phyloP scores from a whole-genome alignment of 2,797 vertebrate species.

The Astyanax mexicanus region DNA sequence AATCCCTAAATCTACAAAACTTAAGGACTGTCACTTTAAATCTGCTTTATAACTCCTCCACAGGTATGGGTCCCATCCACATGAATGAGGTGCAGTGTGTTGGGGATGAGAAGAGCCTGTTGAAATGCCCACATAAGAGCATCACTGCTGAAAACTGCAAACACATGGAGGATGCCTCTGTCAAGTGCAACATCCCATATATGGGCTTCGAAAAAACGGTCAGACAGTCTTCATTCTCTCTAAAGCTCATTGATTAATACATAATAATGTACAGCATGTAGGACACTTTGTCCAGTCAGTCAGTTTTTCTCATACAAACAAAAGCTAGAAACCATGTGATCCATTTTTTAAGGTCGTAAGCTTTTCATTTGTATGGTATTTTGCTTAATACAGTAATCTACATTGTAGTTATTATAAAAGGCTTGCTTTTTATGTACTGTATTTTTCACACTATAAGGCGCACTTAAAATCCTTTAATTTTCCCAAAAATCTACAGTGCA shows the following conservation, averaged over 20 bases:
- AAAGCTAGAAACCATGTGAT: slow-evolving; percentile 8
- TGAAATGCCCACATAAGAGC: slow-evolving; percentile 90
- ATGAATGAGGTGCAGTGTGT: slow-evolving; percentile 91
- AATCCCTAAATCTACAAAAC: too few relatives aligned
- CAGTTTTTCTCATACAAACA: neutral
- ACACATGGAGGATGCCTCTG: slow-evolving; percentile 85
- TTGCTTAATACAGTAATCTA: neutral
- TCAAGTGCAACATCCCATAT: slow-evolving; percentile 92
- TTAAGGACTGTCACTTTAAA: too few relatives aligned
- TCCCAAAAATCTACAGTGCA: too few relatives aligned
- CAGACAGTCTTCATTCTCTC: slow-evolving; percentile 60
- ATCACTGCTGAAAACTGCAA: slow-evolving; percentile 90
- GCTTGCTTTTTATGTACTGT: too few relatives aligned
- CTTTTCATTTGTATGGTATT: neutral
- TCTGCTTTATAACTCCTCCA: neutral
- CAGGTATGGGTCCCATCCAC: slow-evolving; percentile 93
- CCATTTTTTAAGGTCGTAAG: too few relatives aligned
- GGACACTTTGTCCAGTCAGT: neutral
- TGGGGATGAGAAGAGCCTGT: slow-evolving; percentile 87
- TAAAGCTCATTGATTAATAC: neutral
- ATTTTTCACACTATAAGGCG: too few relatives aligned
- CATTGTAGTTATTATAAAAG: neutral
- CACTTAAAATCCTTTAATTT: too few relatives aligned
- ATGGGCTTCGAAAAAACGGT: slow-evolving; percentile 91
- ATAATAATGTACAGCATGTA: neutral